Evolutionary conservation across 2,113 vertebrate genomes (phyloP).

Genomic region (Pontoporia blainvillei): DNA sequence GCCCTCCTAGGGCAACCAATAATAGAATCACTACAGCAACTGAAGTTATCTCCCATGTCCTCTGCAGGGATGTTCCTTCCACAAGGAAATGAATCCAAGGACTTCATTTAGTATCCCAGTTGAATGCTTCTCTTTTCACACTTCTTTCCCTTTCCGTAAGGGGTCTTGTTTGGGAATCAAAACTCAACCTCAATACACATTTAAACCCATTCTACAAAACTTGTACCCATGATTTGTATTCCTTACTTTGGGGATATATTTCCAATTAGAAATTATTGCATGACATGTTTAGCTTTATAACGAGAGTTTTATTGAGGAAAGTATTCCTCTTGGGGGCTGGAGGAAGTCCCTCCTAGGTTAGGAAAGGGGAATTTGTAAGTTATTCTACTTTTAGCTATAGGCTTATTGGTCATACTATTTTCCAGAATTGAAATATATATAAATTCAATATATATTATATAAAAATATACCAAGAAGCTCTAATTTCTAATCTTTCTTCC

Average conservation of each 20-base stretch:
- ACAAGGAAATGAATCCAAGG: not conserved
- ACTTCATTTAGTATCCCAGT: not conserved
- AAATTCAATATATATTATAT: not conserved
- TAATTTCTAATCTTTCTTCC: not conserved
- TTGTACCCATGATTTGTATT: not conserved
- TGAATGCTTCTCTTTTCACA: not conserved
- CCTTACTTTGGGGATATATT: not conserved
- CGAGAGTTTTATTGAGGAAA: not conserved
- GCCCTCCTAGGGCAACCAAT: not conserved
- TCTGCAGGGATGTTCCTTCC: not conserved
- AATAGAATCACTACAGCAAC: not conserved
- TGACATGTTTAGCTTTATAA: not conserved
- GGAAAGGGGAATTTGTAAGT: not conserved
- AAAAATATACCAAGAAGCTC: not conserved
- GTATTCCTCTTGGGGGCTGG: not conserved
- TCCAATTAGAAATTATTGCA: not conserved
- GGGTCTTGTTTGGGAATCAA: not conserved
- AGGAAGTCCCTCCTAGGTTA: not conserved
- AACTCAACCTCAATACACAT: not conserved
- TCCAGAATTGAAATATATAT: not conserved
- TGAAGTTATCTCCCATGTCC: not conserved
- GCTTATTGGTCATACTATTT: not conserved
- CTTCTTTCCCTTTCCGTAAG: not conserved
- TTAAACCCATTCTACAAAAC: not conserved
- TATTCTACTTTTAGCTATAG: not conserved